These are phyloP conservation scores for Scomber colias DNA, from an alignment of 2,113 vertebrate species.

Conservation along the genomic window DNA sequence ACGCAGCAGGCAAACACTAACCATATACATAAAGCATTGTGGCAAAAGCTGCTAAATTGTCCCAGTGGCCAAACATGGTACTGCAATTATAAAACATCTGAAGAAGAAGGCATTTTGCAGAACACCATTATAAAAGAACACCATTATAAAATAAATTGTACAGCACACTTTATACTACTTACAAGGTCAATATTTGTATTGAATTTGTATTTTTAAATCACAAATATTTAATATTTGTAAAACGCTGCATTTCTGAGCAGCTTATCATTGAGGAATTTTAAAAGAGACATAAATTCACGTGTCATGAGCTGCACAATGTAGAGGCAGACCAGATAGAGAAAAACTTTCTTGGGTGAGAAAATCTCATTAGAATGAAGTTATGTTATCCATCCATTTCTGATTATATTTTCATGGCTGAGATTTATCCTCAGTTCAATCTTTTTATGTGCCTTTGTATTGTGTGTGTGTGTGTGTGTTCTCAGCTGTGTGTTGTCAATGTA, in stretches of 20 bases:
- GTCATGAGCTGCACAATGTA: background rate
- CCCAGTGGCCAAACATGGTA: background rate
- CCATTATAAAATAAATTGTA: background rate
- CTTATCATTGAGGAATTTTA: slow-evolving; percentile 8
- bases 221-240: background rate
- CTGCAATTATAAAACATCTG: background rate
- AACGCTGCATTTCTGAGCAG: background rate
- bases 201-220: background rate
- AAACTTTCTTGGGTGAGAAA: background rate
- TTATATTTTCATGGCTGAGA: background rate
- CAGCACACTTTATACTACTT: background rate
- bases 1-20: background rate
- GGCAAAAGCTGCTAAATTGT: background rate
- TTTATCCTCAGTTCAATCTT: slow-evolving; percentile 20
- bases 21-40: too few species aligned
- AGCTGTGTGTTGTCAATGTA: slow-evolving; percentile 9
- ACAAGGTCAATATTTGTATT: background rate
- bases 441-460: slow-evolving; percentile 15
- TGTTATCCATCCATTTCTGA: slow-evolving; percentile 1
- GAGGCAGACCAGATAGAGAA: slow-evolving; percentile 1
- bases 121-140: background rate
- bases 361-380: background rate
- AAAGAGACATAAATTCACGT: slow-evolving; percentile 9
- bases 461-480: background rate
- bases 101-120: too few species aligned